These are phyloP conservation scores for Neoscelio sp. DNA, from an alignment of 2,888 invertebrate species.

Conservation along the genomic window DNA sequence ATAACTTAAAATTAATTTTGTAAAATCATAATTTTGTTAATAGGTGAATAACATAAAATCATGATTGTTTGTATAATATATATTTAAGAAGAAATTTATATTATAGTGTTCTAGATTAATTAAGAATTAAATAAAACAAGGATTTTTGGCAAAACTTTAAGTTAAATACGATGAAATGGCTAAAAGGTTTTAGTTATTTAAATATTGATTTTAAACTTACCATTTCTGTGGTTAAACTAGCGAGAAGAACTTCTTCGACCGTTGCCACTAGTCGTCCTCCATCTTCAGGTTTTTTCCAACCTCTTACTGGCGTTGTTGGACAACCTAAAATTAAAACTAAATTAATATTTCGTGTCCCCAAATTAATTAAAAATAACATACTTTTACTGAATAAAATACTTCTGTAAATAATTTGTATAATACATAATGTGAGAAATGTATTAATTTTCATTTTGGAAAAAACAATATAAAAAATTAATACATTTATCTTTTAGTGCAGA, in stretches of 20 bases:
- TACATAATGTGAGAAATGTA: no score
- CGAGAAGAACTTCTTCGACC: slow-evolving; percentile 89
- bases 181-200: not conserved
- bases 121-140: slow-evolving; percentile 12
- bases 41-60: no score
- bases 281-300: slow-evolving; percentile 76
- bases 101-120: not conserved
- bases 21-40: no score
- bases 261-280: slow-evolving; percentile 83
- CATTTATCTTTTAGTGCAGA: no score
- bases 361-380: slow-evolving; percentile 15
- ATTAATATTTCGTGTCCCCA: not conserved
- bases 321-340: slow-evolving; percentile 84
- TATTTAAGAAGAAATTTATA: no score
- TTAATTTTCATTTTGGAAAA: not conserved
- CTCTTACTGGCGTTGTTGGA: slow-evolving; percentile 85
- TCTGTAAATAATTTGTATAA: slow-evolving; percentile 43
- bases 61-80: no score
- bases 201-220: no score
- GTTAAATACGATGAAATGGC: slow-evolving; percentile 23
- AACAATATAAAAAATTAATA: not conserved
- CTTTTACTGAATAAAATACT: slow-evolving; percentile 1
- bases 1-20: no score
- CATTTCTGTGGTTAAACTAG: slow-evolving; percentile 93
- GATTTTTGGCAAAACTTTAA: slow-evolving; percentile 1